Base-by-base conservation (phyloP, 2,113 vertebrate species). In the Psilopsiagon aurifrons region DNA sequence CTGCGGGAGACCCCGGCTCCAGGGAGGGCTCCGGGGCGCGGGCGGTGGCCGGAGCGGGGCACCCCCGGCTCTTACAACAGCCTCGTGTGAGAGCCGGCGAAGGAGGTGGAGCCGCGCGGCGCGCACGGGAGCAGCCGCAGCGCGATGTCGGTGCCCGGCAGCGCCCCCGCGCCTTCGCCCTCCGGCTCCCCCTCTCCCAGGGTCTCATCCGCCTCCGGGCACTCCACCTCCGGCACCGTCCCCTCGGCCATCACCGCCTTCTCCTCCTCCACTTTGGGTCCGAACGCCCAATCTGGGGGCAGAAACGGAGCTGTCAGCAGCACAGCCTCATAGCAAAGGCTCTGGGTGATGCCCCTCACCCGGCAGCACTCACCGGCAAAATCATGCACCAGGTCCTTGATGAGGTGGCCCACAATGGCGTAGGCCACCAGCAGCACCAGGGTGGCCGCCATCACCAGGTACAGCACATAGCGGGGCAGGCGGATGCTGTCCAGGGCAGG, bases 391-490 rank as follows among this genome's bases (percentile, higher is more conserved):
- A 99, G 98, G 97, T 99, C 99, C 90, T 98, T 99, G 97, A 99
- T 99, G 94, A 99, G 98, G 94, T 99, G 99, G 1, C 99, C 99
- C 5, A 99, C 99, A 8, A 99, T 99, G 95, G 99, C 98, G 0
- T 99, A 99, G 4, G 99, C 98, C 68, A 99, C 98, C 1, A 93
- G 86, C 43, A 99, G 28, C 88, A 99, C 97, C 35, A 99, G 82
- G 6, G 97, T 78, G 5, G 95, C 74, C 0, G 99, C 99, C 84
- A 99, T 98, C 85, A 99, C 66, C 96, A 99, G 95, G 97, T 99
- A 99, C 17, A 99, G 73, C 29, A 97, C 76, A 0, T 98, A 97
- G 39, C 97, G 97, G 17, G 99, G 99, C 96, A 99, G 97, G 93
- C 97, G 98, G 95, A 99, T 87, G 64, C 98, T 94, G 47, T 99